These are phyloP conservation scores for Loriculus beryllinus DNA, from an alignment of 2,797 vertebrate species.

Conservation along the genomic window DNA sequence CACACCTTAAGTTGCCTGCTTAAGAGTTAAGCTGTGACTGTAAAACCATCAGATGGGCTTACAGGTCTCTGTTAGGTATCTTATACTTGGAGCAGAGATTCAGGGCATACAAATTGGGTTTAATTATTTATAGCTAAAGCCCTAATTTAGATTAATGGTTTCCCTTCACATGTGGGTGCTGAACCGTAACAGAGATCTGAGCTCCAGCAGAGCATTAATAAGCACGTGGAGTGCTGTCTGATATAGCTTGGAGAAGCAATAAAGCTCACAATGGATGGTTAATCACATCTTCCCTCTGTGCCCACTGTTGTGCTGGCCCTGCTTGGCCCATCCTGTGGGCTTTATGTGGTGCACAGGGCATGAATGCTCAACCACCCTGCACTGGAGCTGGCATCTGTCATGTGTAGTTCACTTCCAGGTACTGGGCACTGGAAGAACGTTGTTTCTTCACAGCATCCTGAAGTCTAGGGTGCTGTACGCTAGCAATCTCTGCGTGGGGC, in stretches of 20 bases:
- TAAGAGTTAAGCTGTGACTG: neutral
- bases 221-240: neutral
- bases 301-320: neutral
- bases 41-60: neutral
- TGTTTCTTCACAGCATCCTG: neutral
- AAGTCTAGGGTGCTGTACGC: neutral
- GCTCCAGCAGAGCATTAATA: neutral
- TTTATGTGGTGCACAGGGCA: neutral
- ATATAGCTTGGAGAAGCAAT: neutral
- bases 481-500: neutral
- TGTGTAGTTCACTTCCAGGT: neutral
- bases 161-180: neutral
- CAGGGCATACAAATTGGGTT: neutral
- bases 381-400: rapidly evolving
- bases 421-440: rapidly evolving
- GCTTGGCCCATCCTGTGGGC: neutral
- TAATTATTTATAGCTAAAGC: neutral
- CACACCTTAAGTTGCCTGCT: neutral
- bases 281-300: neutral
- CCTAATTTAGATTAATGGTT: neutral
- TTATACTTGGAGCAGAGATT: neutral
- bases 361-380: neutral
- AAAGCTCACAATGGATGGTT: neutral
- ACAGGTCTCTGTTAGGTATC: no score
- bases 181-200: neutral